Conservation (phyloP, 2,888 invertebrate genomes). For the Patella pellucida region DNA sequence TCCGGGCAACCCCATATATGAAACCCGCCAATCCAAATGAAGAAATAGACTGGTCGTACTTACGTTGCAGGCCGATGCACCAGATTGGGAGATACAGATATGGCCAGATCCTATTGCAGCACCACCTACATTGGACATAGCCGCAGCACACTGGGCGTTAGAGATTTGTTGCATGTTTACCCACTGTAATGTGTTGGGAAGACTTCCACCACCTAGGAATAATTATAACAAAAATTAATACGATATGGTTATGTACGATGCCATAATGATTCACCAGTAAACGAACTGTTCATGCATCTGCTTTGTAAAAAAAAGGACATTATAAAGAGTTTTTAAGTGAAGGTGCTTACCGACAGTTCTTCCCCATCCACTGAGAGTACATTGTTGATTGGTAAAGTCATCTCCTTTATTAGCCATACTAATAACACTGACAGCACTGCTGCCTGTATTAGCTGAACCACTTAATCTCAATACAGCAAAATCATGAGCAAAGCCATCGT, state of each 20-base stretch:
- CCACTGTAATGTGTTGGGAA: constrained; percentile 31
- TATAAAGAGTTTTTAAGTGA: no score
- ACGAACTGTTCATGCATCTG: no score
- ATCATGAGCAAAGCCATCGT: constrained; percentile 43
- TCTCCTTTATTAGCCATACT: constrained; percentile 20
- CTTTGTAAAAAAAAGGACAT: no score
- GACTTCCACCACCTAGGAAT: constrained; percentile 26
- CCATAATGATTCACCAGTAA: no score
- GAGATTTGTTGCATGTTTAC: constrained; percentile 36
- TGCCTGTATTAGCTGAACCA: constrained; percentile 23
- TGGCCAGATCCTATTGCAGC: constrained; percentile 35
- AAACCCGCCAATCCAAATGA: no score
- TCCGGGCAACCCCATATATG: no score
- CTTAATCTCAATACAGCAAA: constrained; percentile 36
- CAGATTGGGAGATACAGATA: constrained; percentile 35
- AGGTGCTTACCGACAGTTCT: constrained; percentile 16
- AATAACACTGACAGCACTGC: constrained; percentile 22
- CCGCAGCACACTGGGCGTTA: constrained; percentile 29
- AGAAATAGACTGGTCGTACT: constrained; percentile 11
- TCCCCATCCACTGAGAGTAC: constrained; percentile 44
- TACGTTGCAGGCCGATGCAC: constrained; percentile 41
- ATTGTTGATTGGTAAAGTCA: constrained; percentile 20
- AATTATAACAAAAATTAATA: neutral
- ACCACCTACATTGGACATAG: constrained; percentile 26
- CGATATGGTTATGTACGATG: no score